Conservation (phyloP, 2,888 invertebrate species). For the Bedellia somnulentella region DNA sequence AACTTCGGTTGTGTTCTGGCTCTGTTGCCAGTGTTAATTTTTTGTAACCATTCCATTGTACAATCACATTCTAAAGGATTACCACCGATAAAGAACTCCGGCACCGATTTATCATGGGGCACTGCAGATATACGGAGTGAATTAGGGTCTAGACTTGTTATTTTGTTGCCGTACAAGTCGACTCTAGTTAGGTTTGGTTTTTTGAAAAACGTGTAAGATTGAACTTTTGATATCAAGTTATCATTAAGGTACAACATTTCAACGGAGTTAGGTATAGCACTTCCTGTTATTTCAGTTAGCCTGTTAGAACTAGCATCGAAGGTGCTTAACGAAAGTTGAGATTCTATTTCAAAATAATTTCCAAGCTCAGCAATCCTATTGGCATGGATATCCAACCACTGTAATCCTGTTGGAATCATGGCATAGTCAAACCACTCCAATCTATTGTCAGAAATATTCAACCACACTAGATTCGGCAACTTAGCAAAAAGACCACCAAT, state of each 20-base stretch:
- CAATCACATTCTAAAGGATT: constrained; percentile 89
- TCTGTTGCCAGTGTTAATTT: constrained; percentile 74
- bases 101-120: constrained; percentile 69
- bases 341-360: constrained; percentile 83
- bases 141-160: constrained; percentile 74
- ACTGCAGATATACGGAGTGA: constrained; percentile 76
- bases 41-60: constrained; percentile 88
- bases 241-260: constrained; percentile 78
- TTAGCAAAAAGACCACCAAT: constrained; percentile 79
- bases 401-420: constrained; percentile 79
- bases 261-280: constrained; percentile 81
- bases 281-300: constrained; percentile 78
- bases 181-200: constrained; percentile 82
- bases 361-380: constrained; percentile 82
- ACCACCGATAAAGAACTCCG: constrained; percentile 82
- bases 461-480: constrained; percentile 79
- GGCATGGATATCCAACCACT: constrained; percentile 83
- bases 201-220: constrained; percentile 85
- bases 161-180: constrained; percentile 79
- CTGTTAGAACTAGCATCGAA: constrained; percentile 83
- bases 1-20: constrained; percentile 79
- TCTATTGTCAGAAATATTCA: constrained; percentile 84
- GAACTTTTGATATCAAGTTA: constrained; percentile 79
- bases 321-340: constrained; percentile 74
- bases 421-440: constrained; percentile 84